Conservation (phyloP, 2,888 invertebrate species). For the Drosophila borborema region DNA sequence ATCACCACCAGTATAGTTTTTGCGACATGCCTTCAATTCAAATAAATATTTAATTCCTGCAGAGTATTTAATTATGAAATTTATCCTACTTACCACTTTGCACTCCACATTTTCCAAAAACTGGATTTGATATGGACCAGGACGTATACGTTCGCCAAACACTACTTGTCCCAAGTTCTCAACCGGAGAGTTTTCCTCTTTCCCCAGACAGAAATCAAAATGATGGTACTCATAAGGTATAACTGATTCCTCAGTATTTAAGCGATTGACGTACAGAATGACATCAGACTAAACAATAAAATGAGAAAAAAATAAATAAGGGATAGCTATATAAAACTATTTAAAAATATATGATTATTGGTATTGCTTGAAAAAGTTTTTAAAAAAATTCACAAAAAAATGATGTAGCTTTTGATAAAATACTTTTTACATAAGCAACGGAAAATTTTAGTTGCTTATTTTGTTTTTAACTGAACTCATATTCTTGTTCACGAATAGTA, state of each 20-base stretch:
- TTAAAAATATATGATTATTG: neutral
- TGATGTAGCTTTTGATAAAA: too few relatives aligned
- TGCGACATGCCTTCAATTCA: conserved; percentile 87
- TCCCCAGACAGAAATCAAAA: conserved; percentile 96
- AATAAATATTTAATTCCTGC: neutral
- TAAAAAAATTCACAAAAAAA: neutral
- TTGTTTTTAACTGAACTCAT: too few relatives aligned
- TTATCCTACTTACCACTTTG: conserved; percentile 82
- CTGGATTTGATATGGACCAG: conserved; percentile 95
- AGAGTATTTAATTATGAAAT: neutral
- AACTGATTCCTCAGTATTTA: conserved; percentile 99
- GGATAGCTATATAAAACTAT: neutral
- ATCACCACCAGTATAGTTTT: conserved; percentile 89
- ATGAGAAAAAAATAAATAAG: neutral
- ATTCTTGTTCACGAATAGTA: too few relatives aligned
- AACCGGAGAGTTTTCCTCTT: conserved; percentile 93
- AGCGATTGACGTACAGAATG: conserved; percentile 95
- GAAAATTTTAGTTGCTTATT: too few relatives aligned
- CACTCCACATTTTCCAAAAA: conserved; percentile 91
- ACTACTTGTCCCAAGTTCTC: conserved; percentile 99
- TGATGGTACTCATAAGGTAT: conserved; percentile 99
- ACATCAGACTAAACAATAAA: conserved; percentile 90
- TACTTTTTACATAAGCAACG: too few relatives aligned
- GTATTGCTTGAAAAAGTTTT: neutral
- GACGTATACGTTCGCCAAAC: conserved; percentile 98